Evolutionary conservation across 2,888 invertebrate species (phyloP), one percentile per base, ranked within the genome.

Genomic region (Coremacera marginata): DNA sequence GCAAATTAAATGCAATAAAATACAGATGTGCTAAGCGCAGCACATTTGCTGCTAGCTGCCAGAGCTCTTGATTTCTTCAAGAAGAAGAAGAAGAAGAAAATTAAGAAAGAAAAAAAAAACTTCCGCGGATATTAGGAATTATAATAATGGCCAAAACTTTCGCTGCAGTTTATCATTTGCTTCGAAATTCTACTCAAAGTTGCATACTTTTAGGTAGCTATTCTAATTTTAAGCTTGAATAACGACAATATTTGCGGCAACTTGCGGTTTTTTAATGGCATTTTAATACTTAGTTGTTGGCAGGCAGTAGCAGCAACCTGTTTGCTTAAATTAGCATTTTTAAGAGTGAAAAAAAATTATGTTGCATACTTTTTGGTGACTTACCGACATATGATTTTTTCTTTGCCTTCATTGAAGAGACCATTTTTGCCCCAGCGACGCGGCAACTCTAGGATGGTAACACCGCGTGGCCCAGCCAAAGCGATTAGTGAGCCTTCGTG

Each of bases 381-480:
- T 82, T 82, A 82, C 82, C 82, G 86, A 91, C 94, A 94, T 70
- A 92, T 91, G 67, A 94, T 91, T 78, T 90, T 88, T 34, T 91
- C 90, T 85, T 93, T 94, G 81, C 94, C 94, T 81, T 92, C 92
- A 84, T 92, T 90, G 83, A 92, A 93, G 78, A 91, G 90, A 25
- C 92, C 92, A 80, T 92, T 91, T 52, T 92, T 91, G 14, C 94
- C 94, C 91, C 92, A 93, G 81, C 93, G 91, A 62, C 91, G 90
- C 0, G 95, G 95, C 68, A 95, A 87, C 84, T 94, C 93, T 72
- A 95, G 87, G 3, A 95, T 89, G 27, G 92, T 90, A 60, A 95
- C 90, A 1, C 95, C 95, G 79, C 91, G 89, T 5, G 91, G 89
- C 3, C 95, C 94, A 85, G 92, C 91, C 9, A 95, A 89, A 0